Conservation (phyloP, 2,113 vertebrate species). For the Agelaius phoeniceus region DNA sequence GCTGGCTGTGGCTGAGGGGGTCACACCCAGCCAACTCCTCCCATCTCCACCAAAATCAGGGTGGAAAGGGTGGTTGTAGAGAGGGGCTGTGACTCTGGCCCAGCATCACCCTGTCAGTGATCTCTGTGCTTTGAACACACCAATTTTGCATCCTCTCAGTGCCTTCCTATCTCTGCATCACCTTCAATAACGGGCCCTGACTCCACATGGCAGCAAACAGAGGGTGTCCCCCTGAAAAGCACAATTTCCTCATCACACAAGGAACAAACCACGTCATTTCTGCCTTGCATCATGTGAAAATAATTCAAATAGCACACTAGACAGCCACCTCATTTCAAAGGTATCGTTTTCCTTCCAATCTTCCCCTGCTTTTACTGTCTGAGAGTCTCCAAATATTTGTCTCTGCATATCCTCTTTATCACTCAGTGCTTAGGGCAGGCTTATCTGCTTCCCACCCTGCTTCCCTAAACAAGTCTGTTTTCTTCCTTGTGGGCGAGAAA, state of each 20-base stretch:
- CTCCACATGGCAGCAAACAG: neutral
- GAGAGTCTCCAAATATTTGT: neutral
- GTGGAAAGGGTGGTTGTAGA: neutral
- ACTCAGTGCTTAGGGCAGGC: neutral
- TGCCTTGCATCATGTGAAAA: neutral
- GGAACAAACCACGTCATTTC: neutral
- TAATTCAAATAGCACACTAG: neutral
- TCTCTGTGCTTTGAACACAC: neutral
- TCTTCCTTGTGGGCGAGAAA: neutral
- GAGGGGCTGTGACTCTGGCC: neutral
- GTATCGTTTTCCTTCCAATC: neutral
- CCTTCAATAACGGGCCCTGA: neutral
- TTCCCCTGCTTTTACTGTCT: neutral
- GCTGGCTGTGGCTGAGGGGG: neutral
- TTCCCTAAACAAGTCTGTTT: neutral
- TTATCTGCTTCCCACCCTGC: neutral
- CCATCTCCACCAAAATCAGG: neutral
- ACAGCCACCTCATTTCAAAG: neutral
- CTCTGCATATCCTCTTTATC: neutral
- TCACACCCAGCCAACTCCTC: neutral
- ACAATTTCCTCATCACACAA: neutral
- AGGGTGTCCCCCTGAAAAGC: neutral
- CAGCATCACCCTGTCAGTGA: neutral
- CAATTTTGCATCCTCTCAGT: accelerated
- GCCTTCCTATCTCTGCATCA: neutral